Evolutionary conservation across 2,113 vertebrate genomes (phyloP).

Genomic region (Carassius auratus): DNA sequence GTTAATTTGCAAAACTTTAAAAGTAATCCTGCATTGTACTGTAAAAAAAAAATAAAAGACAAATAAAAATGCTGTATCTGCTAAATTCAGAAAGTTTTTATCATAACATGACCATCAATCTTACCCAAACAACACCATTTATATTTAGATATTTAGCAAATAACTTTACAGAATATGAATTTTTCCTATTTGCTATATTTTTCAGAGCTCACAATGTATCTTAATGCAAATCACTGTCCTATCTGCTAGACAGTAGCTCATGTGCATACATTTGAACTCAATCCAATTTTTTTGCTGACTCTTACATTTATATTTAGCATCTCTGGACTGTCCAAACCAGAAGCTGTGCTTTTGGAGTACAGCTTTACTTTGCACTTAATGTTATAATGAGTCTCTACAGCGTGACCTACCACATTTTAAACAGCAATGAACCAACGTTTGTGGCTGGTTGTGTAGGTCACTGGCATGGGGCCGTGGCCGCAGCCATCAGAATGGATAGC

Average conservation of each 20-base stretch:
- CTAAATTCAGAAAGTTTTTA: neutral
- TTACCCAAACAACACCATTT: neutral
- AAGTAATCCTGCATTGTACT: neutral
- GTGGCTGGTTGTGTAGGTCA: constrained; percentile 68
- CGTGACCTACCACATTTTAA: constrained; percentile 64
- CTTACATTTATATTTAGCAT: constrained; percentile 14
- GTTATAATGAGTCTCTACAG: constrained; percentile 56
- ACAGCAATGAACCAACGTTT: constrained; percentile 63
- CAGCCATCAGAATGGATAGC: constrained; percentile 69
- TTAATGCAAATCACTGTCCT: neutral
- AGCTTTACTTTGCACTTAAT: constrained; percentile 37
- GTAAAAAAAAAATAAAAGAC: neutral
- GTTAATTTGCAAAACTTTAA: neutral
- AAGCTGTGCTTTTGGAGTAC: neutral
- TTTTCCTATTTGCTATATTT: neutral
- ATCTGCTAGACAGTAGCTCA: neutral
- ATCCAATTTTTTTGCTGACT: constrained; percentile 22
- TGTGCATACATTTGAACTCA: constrained; percentile 3
- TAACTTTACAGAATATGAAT: neutral
- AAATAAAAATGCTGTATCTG: neutral
- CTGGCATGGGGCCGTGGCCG: constrained; percentile 69
- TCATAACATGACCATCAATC: neutral
- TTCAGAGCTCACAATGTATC: neutral
- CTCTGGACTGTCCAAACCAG: constrained; percentile 25
- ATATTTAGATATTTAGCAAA: neutral